Base-by-base conservation (phyloP, 2,888 invertebrate genomes). In the Ditylenchus weischeri region DNA sequence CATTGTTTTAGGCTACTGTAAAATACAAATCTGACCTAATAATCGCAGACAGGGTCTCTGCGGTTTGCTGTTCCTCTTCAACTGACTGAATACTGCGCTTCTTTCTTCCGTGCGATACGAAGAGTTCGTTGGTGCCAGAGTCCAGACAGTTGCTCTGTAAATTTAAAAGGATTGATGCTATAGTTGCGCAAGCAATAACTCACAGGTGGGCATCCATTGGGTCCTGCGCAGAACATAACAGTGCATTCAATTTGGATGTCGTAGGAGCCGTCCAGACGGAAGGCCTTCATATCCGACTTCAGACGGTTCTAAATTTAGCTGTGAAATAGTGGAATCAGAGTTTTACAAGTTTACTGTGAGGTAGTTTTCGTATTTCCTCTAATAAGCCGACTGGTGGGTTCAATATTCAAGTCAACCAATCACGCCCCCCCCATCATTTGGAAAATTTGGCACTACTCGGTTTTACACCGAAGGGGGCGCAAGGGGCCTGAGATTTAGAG, bases 161-260 rank as follows among this genome's bases (percentile, higher is more conserved):
- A 1, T 65, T 23, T 19, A 59, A 59, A 38, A 7, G 5, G 29
- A 4, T 29, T 29, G 29, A 29, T 29, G 21, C 47, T 19, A 4
- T 18, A n/a, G 13, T 18, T 43, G 21, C 15, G 18, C 21, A 18
- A 23, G 0, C 38, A 4, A 29, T 13, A 3, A 57, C 77, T 65
- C 36, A 78, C 78, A 66, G 82, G 81, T 43, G 83, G 83, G 62
- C 83, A 83, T 66, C 83, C 83, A 57, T 79, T 79, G 57, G 81
- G 81, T 68, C 83, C 83, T 13, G 83, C 83, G 69, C 83, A 83
- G 78, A 83, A 83, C 83, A 83, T 83, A 19, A 83, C 72, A 8
- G 77, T 76, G 72, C 83, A 83, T 48, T 79, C 74, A 70, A 83
- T 83, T 70, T 83, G 82, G 13, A 83, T 77, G 67, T 83, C 83